Evolutionary conservation across 23 tunicate genomes (phyloP).

Genomic region (Corella eumyota): DNA sequence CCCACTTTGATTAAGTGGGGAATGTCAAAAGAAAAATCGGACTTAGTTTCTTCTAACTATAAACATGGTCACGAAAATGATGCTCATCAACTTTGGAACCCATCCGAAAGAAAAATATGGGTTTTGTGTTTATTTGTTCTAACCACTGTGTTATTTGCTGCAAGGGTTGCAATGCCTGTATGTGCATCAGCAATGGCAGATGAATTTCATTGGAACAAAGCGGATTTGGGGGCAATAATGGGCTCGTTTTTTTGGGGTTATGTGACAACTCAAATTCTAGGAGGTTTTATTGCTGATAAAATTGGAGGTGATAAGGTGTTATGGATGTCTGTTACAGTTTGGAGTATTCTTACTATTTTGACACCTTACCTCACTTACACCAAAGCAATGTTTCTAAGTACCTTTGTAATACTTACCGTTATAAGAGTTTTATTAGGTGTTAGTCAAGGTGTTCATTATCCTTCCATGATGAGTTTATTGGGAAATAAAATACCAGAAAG

Average conservation of each 20-base stretch:
- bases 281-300: conserved; percentile 88
- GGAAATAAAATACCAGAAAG: conserved; percentile 48
- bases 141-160: conserved; percentile 70
- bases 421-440: conserved; percentile 56
- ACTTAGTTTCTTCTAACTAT: too few relatives aligned
- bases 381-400: not conserved
- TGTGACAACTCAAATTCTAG: conserved; percentile 76
- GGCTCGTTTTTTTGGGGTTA: conserved; percentile 97
- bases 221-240: conserved; percentile 85
- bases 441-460: conserved; percentile 87
- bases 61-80: too few relatives aligned
- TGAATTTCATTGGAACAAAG: conserved; percentile 89
- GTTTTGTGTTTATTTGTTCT: conserved; percentile 30
- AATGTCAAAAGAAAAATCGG: too few relatives aligned
- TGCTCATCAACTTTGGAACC: too few relatives aligned
- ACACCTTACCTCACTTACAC: conserved; percentile 68
- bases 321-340: conserved; percentile 36
- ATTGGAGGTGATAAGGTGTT: conserved; percentile 78
- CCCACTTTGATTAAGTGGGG: too few relatives aligned
- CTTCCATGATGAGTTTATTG: conserved; percentile 83
- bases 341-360: conserved; percentile 50
- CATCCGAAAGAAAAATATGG: conserved; percentile 39
- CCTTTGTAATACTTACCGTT: conserved; percentile 28
- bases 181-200: conserved; percentile 76
- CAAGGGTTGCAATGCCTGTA: conserved; percentile 93